phyloP scores from a whole-genome alignment of 2,797 vertebrate species.

The Gymnothorax javanicus region DNA sequence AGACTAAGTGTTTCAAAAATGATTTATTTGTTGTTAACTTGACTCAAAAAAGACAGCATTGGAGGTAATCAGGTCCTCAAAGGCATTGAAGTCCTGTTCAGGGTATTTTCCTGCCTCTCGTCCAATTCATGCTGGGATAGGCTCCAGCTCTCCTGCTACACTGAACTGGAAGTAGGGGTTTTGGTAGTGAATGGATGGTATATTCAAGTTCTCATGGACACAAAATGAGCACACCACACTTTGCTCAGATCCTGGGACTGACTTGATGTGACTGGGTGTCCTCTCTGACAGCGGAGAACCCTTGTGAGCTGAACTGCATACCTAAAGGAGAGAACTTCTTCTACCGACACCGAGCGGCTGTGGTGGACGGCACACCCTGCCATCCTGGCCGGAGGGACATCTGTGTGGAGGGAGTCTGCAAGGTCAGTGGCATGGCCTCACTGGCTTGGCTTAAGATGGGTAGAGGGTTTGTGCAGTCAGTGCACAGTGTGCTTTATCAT shows the following conservation, averaged over 20 bases:
- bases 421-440: constrained; percentile 66
- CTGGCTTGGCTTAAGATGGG: not conserved
- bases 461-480: constrained; percentile 83
- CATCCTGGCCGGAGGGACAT: constrained; percentile 85
- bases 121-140: no score
- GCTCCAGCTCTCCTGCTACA: no score
- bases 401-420: constrained; percentile 89
- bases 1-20: not conserved
- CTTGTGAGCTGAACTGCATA: constrained; percentile 96
- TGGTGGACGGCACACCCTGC: constrained; percentile 88
- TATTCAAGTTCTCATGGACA: not conserved
- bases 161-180: no score
- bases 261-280: constrained; percentile 21
- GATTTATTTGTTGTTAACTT: no score
- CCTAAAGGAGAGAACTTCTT: constrained; percentile 95
- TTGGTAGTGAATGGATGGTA: not conserved
- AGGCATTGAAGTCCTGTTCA: no score
- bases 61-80: no score
- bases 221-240: not conserved
- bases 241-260: not conserved
- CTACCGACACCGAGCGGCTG: constrained; percentile 83
- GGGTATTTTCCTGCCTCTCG: no score
- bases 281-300: constrained; percentile 78
- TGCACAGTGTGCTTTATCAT: not conserved
- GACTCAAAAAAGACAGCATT: no score